A percentile compares a stretch with the other conserved stretches of the same genome.
Conservation (phyloP, 2,888 invertebrate species). For the Alentia gelatinosa region DNA sequence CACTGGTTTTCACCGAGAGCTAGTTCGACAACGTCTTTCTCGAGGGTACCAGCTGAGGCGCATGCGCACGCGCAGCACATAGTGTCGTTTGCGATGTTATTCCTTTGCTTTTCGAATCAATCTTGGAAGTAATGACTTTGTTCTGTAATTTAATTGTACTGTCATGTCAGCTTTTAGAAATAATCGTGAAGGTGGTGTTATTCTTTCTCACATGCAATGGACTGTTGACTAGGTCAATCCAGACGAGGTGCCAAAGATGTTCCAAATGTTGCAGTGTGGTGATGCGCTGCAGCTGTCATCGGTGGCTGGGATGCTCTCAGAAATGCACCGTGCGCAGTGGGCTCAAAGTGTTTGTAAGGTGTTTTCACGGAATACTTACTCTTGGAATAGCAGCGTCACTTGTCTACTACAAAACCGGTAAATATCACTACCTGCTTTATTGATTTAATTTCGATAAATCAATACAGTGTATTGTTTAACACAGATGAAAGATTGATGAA, state of each 20-base stretch:
- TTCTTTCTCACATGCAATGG: slow-evolving; percentile 18
- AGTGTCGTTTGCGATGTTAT: neutral
- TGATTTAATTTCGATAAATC: too few relatives aligned
- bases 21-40: too few relatives aligned
- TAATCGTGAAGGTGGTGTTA: neutral
- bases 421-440: too few relatives aligned
- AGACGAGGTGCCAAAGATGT: neutral
- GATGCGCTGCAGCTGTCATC: neutral
- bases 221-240: neutral
- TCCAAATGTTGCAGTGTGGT: neutral
- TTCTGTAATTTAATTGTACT: neutral
- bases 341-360: neutral
- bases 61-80: neutral
- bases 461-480: too few relatives aligned
- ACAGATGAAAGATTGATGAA: too few relatives aligned
- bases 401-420: slow-evolving; percentile 37
- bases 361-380: slow-evolving; percentile 24
- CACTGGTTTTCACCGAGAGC: too few relatives aligned
- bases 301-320: neutral
- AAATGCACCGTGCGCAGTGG: neutral
- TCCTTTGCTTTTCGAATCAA: neutral
- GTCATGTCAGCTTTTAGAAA: neutral
- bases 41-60: too few relatives aligned
- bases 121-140: neutral
- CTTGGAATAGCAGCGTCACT: neutral